Evolutionary conservation across 1,140 invertebrate species (phyloP).

Genomic region (Monochamus saltuarius): DNA sequence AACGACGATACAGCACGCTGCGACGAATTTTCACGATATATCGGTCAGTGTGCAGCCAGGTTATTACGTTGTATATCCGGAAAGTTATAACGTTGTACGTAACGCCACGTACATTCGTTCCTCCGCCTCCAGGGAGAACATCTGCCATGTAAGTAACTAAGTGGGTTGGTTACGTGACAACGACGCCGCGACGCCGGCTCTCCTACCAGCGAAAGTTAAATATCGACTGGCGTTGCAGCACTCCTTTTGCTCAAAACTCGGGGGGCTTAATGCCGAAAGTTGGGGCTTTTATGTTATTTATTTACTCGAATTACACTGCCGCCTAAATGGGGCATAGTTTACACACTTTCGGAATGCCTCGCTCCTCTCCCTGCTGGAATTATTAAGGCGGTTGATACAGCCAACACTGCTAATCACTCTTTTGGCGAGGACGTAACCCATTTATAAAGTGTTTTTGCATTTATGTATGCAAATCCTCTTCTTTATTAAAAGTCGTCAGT

Average conservation of each 20-base stretch:
- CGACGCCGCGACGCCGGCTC: slow-evolving; percentile 19
- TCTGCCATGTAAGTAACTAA: slow-evolving; percentile 37
- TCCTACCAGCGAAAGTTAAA: slow-evolving; percentile 22
- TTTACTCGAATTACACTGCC: slow-evolving; percentile 21
- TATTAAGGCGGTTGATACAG: slow-evolving; percentile 14
- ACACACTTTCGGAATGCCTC: slow-evolving; percentile 2
- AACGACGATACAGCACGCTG: too few species aligned
- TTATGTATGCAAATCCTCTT: too few species aligned
- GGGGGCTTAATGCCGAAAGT: slow-evolving; percentile 9
- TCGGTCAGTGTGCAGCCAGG: not conserved
- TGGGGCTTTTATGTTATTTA: slow-evolving; percentile 17
- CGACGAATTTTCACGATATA: too few species aligned
- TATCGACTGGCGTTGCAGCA: slow-evolving; percentile 15
- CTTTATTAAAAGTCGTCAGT: too few species aligned
- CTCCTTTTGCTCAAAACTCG: not conserved
- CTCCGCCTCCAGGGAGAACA: slow-evolving; percentile 27
- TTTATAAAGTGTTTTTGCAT: too few species aligned
- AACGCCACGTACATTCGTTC: slow-evolving; percentile 32
- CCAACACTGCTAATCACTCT: not conserved
- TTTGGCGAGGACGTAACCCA: too few species aligned
- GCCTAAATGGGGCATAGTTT: slow-evolving; percentile 20
- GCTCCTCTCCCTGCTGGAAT: not conserved
- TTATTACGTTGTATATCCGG: slow-evolving; percentile 25
- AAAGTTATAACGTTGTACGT: slow-evolving; percentile 34
- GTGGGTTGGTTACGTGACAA: slow-evolving; percentile 33